phyloP scores from a whole-genome alignment of 1,140 invertebrate species.

The Parasteatoda tepidariorum region DNA sequence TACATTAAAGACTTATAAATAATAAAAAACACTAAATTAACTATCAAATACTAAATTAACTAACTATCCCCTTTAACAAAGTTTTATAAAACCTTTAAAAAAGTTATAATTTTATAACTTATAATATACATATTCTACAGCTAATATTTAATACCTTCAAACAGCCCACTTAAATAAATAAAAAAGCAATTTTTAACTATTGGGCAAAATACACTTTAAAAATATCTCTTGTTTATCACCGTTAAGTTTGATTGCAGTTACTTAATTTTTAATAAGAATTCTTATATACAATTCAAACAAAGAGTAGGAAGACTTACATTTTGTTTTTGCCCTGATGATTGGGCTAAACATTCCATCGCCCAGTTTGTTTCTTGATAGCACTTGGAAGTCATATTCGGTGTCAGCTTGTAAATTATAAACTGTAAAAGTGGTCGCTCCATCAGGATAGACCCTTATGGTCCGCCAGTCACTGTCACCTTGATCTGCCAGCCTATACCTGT shows the following conservation, averaged over 20 bases:
- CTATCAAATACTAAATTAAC: too few species aligned
- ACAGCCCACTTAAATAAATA: too few species aligned
- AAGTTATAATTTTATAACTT: too few species aligned
- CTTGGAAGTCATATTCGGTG: conserved; percentile 95
- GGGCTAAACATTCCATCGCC: conserved; percentile 96
- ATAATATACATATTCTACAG: too few species aligned
- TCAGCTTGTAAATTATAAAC: conserved; percentile 90
- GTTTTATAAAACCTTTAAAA: too few species aligned
- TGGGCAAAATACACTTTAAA: background rate
- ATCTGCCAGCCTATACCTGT: conserved; percentile 74
- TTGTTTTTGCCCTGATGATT: conserved; percentile 87
- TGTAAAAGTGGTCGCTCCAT: conserved; percentile 88
- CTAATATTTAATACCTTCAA: too few species aligned
- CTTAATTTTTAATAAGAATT: background rate
- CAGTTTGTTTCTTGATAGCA: conserved; percentile 91
- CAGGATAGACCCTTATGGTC: conserved; percentile 90
- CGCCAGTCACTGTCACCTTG: conserved; percentile 77
- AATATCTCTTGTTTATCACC: background rate
- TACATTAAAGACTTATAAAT: too few species aligned
- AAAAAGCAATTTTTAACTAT: background rate
- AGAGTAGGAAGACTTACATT: conserved; percentile 75
- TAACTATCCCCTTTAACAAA: too few species aligned
- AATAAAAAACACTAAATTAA: too few species aligned
- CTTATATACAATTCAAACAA: background rate
- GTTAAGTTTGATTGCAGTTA: background rate